Evolutionary conservation across 2,888 invertebrate genomes (phyloP), one percentile per base, ranked within the genome.

Genomic region (Morpho deidamia): DNA sequence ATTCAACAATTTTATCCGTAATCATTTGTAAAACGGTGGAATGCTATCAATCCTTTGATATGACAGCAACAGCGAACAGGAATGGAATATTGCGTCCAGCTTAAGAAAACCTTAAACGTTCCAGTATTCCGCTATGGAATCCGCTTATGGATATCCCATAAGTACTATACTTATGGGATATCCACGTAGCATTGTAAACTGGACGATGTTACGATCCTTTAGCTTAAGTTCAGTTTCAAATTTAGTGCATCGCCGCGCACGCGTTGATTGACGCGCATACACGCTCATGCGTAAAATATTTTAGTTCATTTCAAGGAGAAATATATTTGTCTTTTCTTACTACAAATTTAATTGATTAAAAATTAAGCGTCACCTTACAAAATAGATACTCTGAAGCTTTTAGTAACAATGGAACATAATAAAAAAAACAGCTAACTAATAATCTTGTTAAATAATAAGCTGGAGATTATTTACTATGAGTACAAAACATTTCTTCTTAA

Each of bases 181-280:
- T 12, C 38, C 50, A 48, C 44, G 56, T 53, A n/a, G 35, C 51
- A 42, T 51, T 37, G 51, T 55, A 60, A 54, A 53, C 58, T 68
- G 68, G 66, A 52, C 54, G 44, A 35, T 37, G 35, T 44, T 57
- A 51, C 47, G 44, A 42, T 69, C 65, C 70, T 69, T 57, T 63
- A 60, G 60, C 55, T 23, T 68, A 61, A 64, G 63, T 70, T 67
- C 58, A 68, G 66, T 74, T 74, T 70, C 14, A 71, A 67, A 76
- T 77, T 81, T 78, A 86, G 85, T 86, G 72, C 77, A 74, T 57
- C 68, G 65, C 70, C 58, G 70, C 66, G 72, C 71, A 71, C 66
- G 75, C 75, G 70, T 71, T 66, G 72, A 71, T 65, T 62, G 68
- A 72, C 76, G 76, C 76, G 76, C 68, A 69, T 66, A 71, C 64